Evolutionary conservation across 2,797 vertebrate species (phyloP), one percentile per base, ranked within the genome.

Genomic region (Gallinago nigripennis): DNA sequence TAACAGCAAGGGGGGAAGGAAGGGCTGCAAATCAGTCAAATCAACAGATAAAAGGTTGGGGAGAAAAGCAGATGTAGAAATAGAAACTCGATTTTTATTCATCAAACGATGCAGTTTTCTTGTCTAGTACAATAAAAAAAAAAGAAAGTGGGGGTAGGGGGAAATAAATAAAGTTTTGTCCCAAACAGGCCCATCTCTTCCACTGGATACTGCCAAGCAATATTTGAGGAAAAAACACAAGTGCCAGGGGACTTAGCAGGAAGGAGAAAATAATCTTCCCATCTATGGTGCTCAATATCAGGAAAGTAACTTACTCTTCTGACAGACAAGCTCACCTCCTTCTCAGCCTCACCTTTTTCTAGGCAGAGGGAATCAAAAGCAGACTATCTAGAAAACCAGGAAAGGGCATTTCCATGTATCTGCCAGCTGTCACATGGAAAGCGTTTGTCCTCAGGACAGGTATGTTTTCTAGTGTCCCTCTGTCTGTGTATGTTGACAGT

Each of bases 21-120:
- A 90, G 41, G 80, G 68, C 63, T 93, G 87, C 71, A 84, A 92
- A 95, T 86, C 89, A 85, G 73, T 82, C 86, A 92, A 87, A 95
- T 83, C 80, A 92, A 84, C 68, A 96, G 93, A 96, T 86, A 93
- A 90, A 96, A 95, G 63, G 63, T 15, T 75, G 71, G 43, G 45
- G 82, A 90, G 76, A 88, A 92, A 95, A 94, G 82, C 85, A 37
- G 35, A 83, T 60, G n/a, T 35, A 88, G 93, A 94, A 96, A 91
- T 68, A 82, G 46, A 57, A 92, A 94, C 79, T 56, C 31, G 2
- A 45, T 92, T 96, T 92, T 90, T 82, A 85, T 85, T 76, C 68
- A 54, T 83, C 76, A 94, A 94, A 95, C 8, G n/a, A 68, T 12
- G 37, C 31, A 6, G 48, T 75, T 95, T 91, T 71, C 71, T 83